phyloP scores from a whole-genome alignment of 2,888 invertebrate genomes.

The Baronia brevicornis region DNA sequence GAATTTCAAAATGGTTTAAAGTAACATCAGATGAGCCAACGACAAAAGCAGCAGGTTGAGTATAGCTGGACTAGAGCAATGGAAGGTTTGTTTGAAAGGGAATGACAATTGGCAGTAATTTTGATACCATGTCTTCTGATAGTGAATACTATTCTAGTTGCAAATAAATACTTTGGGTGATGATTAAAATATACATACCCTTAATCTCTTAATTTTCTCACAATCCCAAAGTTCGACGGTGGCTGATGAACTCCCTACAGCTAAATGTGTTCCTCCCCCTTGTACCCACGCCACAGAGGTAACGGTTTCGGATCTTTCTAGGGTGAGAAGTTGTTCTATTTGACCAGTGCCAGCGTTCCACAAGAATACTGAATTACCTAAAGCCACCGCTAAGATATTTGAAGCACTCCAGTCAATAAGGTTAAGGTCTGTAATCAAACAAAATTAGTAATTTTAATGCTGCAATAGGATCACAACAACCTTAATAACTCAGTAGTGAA shows the following conservation, averaged over 20 bases:
- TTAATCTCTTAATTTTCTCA: constrained; percentile 80
- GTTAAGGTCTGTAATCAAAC: constrained; percentile 85
- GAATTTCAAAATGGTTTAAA: no score
- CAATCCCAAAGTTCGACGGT: constrained; percentile 96
- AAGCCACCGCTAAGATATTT: constrained; percentile 94
- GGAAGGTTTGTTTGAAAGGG: no score
- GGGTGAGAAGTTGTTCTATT: constrained; percentile 88
- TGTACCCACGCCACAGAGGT: constrained; percentile 94
- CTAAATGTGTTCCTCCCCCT: constrained; percentile 88
- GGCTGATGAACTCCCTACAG: constrained; percentile 90
- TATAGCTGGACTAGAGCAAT: no score
- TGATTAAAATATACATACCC: constrained; percentile 51
- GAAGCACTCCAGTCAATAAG: constrained; percentile 95
- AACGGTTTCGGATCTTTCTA: constrained; percentile 87
- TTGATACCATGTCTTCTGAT: no score
- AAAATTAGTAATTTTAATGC: constrained; percentile 1
- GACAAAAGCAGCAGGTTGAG: no score
- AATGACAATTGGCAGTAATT: no score
- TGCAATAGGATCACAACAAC: not conserved
- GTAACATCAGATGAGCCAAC: no score
- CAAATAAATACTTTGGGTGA: not conserved
- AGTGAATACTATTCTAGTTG: not conserved
- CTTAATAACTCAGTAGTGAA: no score
- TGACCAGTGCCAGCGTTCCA: constrained; percentile 95
- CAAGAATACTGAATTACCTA: constrained; percentile 89